These are phyloP conservation scores for Tethya wilhelma DNA, from an alignment of 37 sponge, comb jelly and placozoan species.

Conservation along the genomic window DNA sequence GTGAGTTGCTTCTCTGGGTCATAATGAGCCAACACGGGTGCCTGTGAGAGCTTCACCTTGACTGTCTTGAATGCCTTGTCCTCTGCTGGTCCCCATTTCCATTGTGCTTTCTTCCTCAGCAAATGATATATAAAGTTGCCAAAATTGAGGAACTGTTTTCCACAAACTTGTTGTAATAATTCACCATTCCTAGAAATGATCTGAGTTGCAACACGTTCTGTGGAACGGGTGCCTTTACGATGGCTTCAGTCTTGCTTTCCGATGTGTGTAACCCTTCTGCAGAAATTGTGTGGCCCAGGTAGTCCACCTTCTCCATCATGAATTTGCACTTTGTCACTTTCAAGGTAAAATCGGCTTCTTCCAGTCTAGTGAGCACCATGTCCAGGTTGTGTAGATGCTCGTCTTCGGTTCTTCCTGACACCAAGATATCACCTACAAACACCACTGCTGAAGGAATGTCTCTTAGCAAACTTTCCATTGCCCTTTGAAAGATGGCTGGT, in stretches of 20 bases:
- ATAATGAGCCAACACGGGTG: constrained; percentile 13
- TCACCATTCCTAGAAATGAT: constrained; percentile 28
- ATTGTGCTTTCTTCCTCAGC: constrained; percentile 1
- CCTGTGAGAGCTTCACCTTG: constrained; percentile 16
- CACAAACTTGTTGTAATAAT: constrained; percentile 31
- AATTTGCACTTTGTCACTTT: neutral
- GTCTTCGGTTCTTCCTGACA: neutral
- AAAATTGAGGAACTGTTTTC: neutral
- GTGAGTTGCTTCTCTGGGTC: constrained; percentile 1
- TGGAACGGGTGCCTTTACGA: constrained; percentile 29
- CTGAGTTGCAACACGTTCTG: constrained; percentile 24
- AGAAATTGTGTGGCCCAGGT: neutral
- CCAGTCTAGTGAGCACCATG: neutral
- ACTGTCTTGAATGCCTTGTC: constrained; percentile 34
- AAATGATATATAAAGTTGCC: constrained; percentile 18
- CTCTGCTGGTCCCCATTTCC: constrained; percentile 28
- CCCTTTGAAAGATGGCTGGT: constrained; percentile 4
- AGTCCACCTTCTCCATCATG: neutral
- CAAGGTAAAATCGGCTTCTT: neutral
- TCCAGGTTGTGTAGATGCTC: constrained; percentile 21
- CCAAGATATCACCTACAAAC: neutral
- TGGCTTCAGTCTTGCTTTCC: constrained; percentile 24
- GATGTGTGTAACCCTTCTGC: neutral
- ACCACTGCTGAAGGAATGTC: neutral
- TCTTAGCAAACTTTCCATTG: neutral